A percentile compares a stretch with the other conserved stretches of the same genome.
These are phyloP conservation scores for Oceanites oceanicus DNA, from an alignment of 2,113 vertebrate species.

Conservation along the genomic window DNA sequence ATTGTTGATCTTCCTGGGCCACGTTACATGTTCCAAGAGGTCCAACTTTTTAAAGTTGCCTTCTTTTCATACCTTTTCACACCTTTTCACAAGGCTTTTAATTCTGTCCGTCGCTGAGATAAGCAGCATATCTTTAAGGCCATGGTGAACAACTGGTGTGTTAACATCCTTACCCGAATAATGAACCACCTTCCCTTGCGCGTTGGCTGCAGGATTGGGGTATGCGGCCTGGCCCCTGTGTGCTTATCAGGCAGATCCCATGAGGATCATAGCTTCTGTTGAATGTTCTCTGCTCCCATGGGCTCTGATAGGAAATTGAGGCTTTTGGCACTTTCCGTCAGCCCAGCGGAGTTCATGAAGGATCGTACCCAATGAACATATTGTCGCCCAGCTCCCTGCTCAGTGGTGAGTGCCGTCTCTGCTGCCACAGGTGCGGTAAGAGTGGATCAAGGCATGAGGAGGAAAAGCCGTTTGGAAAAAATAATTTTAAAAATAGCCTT, in stretches of 20 bases:
- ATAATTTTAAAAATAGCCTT: not conserved
- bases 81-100: not conserved
- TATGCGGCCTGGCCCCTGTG: not conserved
- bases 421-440: not conserved
- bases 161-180: not conserved
- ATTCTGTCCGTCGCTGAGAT: not conserved
- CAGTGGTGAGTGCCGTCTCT: not conserved
- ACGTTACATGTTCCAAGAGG: not conserved
- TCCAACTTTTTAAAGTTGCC: not conserved
- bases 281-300: accelerated
- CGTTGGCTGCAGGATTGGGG: not conserved
- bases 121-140: not conserved
- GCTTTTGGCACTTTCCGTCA: not conserved
- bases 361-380: accelerated
- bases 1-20: not conserved
- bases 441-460: not conserved
- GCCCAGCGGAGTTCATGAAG: not conserved
- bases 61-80: not conserved
- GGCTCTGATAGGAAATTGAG: not conserved
- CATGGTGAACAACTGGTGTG: not conserved
- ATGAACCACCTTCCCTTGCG: not conserved
- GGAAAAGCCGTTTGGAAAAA: not conserved
- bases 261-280: not conserved
- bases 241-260: not conserved
- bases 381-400: not conserved